Base-by-base conservation (phyloP, 2,888 invertebrate genomes). In the Drosophila ezoana region DNA sequence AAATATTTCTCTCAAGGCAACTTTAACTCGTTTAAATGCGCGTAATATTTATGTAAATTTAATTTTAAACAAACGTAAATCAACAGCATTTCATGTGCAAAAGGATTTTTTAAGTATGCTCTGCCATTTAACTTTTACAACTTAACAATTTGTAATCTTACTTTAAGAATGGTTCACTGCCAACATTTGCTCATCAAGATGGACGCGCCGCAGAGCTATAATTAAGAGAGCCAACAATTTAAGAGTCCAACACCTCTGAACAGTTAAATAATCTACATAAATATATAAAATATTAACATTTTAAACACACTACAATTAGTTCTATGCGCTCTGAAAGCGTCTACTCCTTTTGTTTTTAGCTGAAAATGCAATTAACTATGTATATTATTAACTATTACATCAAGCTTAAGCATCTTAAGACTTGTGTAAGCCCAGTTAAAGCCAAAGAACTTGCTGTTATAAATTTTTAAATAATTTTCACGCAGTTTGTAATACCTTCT, bases 381-480 rank as follows among this genome's bases (percentile, higher is more conserved):
- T 75, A 60, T 54, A 47, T 76, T 71, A 71, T 73, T 73, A 78
- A 45, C 57, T 56, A 78, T 73, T 76, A 78, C 68, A 68, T 60
- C 54, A 63, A 37, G 45, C 59, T 65, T 76, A 71, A 67, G 60
- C 56, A 67, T 43, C 60, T 51, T 38, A 48, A 57, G 51, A 61
- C 61, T 58, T 49, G 58, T 45, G 38, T 43, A 59, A 54, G 37
- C 37, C 37, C 45, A 32, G 33, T 20, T 33, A 58, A 53, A 51
- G 45, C 41, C 63, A 11, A 16, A 23, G 14, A 49, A 45, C 57
- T 45, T 52, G 41, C 33, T 57, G 62, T 66, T 71, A 69, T 84
- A 87, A 72, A 66, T 72, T 81, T 53, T 28, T 49, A 61, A 79
- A 58, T 68, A 74, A 78, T 74, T 78, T 74, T 63, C 62, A 79